Evolutionary conservation across 2,888 invertebrate species (phyloP).

Genomic region (Liopterus haemorrhoidalis): DNA sequence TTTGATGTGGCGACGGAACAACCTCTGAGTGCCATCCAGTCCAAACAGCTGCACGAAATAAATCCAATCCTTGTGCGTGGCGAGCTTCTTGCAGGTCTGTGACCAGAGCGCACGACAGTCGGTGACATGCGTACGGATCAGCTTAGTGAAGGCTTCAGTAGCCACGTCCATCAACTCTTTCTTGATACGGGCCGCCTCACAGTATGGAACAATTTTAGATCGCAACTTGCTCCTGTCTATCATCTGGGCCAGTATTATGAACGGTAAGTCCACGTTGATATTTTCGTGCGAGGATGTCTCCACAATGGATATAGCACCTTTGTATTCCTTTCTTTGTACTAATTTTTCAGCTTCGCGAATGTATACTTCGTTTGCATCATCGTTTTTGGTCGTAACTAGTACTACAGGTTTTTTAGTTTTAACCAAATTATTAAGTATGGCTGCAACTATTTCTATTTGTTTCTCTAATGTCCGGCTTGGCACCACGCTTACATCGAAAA

Average conservation of each 20-base stretch:
- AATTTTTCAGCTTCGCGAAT: constrained; percentile 85
- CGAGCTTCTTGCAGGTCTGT: constrained; percentile 76
- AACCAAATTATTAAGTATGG: constrained; percentile 76
- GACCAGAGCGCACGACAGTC: constrained; percentile 83
- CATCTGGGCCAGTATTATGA: constrained; percentile 83
- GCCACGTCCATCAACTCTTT: constrained; percentile 86
- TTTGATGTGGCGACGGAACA: constrained; percentile 73
- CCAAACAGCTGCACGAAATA: constrained; percentile 88
- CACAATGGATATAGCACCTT: constrained; percentile 78
- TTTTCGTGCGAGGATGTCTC: constrained; percentile 95
- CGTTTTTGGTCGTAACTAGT: constrained; percentile 92
- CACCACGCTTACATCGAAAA: constrained; percentile 93
- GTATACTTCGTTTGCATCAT: constrained; percentile 82
- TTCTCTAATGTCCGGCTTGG: constrained; percentile 86
- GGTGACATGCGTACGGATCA: constrained; percentile 77
- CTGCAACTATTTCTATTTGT: constrained; percentile 81
- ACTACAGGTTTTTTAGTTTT: constrained; percentile 95
- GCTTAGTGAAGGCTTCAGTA: constrained; percentile 81
- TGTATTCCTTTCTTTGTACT: constrained; percentile 85
- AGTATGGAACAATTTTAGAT: constrained; percentile 63
- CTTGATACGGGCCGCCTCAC: constrained; percentile 78
- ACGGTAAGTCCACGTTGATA: constrained; percentile 91
- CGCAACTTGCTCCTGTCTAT: constrained; percentile 82
- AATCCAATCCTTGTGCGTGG: constrained; percentile 81
- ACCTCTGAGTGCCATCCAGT: constrained; percentile 56